Percentiles rank a stretch among this genome's conserved stretches.
Evolutionary conservation across 92 coral and sea anemone species (phyloP).

Genomic region (Bergia sp.): DNA sequence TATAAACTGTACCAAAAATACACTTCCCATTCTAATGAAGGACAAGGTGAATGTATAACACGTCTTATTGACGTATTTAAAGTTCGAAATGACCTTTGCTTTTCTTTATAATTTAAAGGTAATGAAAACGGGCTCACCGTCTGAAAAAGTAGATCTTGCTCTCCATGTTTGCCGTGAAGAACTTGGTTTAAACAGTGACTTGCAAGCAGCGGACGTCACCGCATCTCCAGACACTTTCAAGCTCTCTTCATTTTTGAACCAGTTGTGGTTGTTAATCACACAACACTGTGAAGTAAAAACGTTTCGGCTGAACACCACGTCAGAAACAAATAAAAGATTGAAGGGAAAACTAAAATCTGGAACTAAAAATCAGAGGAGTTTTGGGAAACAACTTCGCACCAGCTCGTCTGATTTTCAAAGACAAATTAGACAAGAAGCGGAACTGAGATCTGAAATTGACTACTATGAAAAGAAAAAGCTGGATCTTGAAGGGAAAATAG

Average conservation of each 20-base stretch:
- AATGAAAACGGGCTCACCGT: conserved; percentile 66
- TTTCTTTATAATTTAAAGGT: conserved; percentile 53
- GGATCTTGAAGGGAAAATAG: neutral
- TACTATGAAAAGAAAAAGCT: conserved; percentile 12
- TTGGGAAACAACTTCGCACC: neutral
- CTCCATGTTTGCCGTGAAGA: conserved; percentile 62
- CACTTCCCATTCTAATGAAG: neutral
- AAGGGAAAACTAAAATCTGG: neutral
- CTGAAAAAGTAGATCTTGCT: conserved; percentile 66
- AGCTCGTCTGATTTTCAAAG: neutral
- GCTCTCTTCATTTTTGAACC: conserved; percentile 15
- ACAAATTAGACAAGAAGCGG: neutral
- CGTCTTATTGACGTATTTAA: neutral
- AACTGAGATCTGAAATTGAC: conserved; percentile 10
- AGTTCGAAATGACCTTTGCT: neutral
- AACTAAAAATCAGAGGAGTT: neutral
- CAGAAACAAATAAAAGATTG: neutral
- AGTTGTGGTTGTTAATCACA: neutral
- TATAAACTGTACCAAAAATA: too few relatives aligned
- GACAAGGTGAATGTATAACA: neutral
- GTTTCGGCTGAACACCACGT: neutral
- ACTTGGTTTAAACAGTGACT: conserved; percentile 45
- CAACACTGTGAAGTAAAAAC: neutral
- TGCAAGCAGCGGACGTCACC: conserved; percentile 47
- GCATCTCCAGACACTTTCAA: neutral